phyloP scores from a whole-genome alignment of 2,797 vertebrate genomes.

The Leptatherina wallacei region DNA sequence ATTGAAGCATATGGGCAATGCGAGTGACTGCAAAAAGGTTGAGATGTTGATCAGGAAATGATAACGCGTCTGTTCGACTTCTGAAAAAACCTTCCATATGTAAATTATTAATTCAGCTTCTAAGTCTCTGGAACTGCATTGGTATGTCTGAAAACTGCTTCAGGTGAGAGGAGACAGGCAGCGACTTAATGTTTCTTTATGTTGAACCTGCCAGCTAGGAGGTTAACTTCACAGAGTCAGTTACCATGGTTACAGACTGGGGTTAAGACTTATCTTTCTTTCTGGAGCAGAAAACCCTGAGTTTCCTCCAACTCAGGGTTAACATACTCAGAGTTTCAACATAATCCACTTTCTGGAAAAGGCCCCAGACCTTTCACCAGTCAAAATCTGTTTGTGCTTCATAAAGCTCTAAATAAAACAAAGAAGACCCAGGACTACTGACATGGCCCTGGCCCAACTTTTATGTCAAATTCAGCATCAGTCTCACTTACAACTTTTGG shows the following conservation, averaged over 20 bases:
- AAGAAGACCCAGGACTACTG: neutral
- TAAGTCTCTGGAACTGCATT: neutral
- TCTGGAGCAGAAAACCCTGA: neutral
- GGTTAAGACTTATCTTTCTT: neutral
- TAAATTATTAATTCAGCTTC: neutral
- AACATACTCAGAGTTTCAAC: neutral
- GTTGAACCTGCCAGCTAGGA: neutral
- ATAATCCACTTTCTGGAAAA: neutral
- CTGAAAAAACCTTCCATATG: too few species aligned
- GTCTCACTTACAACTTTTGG: neutral
- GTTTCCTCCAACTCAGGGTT: neutral
- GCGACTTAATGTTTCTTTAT: neutral
- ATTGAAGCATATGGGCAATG: too few species aligned
- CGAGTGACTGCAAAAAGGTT: too few species aligned
- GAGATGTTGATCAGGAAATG: too few species aligned
- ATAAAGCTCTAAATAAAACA: neutral
- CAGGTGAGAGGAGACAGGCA: too few species aligned
- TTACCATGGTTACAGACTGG: too few species aligned
- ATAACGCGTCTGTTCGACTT: too few species aligned
- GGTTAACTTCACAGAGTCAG: too few species aligned
- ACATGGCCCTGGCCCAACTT: neutral
- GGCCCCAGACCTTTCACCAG: neutral
- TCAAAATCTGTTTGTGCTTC: too few species aligned
- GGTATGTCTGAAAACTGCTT: neutral
- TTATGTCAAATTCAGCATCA: neutral